Percentiles rank a stretch among this genome's conserved stretches.
phyloP scores from a whole-genome alignment of 2,797 vertebrate species.

The Paratrypauchen microcephalus region DNA sequence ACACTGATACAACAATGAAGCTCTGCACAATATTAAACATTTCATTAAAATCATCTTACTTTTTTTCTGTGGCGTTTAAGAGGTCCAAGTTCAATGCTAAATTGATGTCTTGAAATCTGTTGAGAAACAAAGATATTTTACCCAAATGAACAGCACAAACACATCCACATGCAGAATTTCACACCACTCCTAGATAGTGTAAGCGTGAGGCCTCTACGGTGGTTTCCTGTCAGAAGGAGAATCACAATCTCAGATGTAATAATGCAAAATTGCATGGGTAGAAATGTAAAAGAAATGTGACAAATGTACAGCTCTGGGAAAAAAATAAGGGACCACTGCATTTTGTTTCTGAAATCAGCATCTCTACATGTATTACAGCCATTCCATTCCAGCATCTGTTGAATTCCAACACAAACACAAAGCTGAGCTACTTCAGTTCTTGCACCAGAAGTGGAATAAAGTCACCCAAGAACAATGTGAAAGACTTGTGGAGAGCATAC shows the following conservation, averaged over 20 bases:
- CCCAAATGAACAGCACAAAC: slow-evolving; percentile 30
- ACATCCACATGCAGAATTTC: slow-evolving; percentile 21
- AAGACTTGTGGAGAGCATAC: no score
- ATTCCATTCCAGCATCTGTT: no score
- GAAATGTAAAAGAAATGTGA: neutral
- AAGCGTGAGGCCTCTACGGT: neutral
- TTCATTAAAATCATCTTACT: slow-evolving; percentile 35
- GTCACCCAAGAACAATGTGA: no score
- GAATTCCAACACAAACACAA: no score
- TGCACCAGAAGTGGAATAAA: no score
- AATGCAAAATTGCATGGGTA: neutral
- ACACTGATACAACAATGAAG: neutral
- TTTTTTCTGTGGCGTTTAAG: slow-evolving; percentile 34
- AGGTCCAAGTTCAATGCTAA: slow-evolving; percentile 21
- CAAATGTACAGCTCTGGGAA: no score
- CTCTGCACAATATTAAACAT: neutral
- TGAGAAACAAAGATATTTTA: slow-evolving; percentile 40
- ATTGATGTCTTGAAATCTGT: slow-evolving; percentile 43
- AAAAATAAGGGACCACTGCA: no score
- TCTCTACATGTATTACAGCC: no score
- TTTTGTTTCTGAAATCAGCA: no score
- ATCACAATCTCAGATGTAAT: neutral
- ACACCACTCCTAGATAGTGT: neutral
- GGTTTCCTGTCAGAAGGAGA: neutral
- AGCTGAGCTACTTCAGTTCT: no score